Evolutionary conservation across 2,113 vertebrate species (phyloP).

Genomic region (Muntiacus reevesi): DNA sequence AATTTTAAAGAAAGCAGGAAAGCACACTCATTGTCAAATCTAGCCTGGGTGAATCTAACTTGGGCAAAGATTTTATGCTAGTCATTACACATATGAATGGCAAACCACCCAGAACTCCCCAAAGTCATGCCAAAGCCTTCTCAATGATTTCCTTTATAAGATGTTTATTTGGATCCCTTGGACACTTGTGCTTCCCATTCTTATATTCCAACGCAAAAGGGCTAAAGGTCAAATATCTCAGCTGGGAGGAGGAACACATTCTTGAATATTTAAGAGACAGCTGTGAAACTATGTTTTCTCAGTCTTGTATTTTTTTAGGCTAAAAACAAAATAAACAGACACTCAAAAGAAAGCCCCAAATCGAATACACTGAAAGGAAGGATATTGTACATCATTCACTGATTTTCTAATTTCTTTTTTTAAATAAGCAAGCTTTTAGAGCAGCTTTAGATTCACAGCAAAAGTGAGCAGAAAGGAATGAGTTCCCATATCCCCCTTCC

Average conservation of each 20-base stretch:
- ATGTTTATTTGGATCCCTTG: not conserved
- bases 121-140: not conserved
- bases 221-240: conserved; percentile 33
- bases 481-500: not conserved
- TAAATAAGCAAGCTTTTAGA: not conserved
- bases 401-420: not conserved
- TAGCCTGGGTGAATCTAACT: not conserved
- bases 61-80: not conserved
- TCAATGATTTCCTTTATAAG: not conserved
- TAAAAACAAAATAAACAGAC: not conserved
- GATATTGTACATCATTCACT: not conserved
- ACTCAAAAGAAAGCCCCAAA: not conserved
- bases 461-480: not conserved
- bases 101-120: not conserved
- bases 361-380: not conserved
- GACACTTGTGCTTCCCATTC: not conserved
- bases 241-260: conserved; percentile 11
- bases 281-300: not conserved
- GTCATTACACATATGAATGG: not conserved
- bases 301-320: not conserved
- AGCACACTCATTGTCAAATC: not conserved
- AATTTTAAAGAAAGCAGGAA: not conserved
- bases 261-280: not conserved
- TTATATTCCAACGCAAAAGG: not conserved
- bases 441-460: not conserved